Evolutionary conservation across 2,888 invertebrate genomes (phyloP).

Genomic region (Tubulanus polymorphus): DNA sequence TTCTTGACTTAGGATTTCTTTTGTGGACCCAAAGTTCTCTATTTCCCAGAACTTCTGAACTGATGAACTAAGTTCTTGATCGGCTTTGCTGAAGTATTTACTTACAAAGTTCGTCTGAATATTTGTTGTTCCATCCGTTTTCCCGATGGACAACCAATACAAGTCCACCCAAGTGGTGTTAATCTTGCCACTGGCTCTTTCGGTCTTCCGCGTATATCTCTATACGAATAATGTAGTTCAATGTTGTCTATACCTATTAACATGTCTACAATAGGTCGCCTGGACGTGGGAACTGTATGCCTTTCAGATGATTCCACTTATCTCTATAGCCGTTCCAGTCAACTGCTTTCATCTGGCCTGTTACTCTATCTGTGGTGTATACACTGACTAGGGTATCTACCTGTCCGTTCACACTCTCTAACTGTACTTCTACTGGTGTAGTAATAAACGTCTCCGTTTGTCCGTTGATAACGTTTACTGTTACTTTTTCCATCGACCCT

Average conservation of each 20-base stretch:
- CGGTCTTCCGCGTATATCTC: slow-evolving; percentile 12
- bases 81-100: slow-evolving; percentile 3
- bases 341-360: slow-evolving; percentile 1
- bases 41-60: slow-evolving; percentile 9
- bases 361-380: slow-evolving; percentile 5
- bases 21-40: neutral
- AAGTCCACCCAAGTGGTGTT: slow-evolving; percentile 11
- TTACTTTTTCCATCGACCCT: neutral
- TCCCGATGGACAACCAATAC: neutral
- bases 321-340: slow-evolving; percentile 1
- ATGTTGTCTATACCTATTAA: slow-evolving; percentile 10
- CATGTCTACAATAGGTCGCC: slow-evolving; percentile 4
- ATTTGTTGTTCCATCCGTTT: too few species aligned
- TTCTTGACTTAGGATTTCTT: too few species aligned
- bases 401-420: slow-evolving; percentile 11
- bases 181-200: slow-evolving; percentile 5
- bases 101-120: slow-evolving; percentile 1
- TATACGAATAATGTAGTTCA: neutral
- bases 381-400: slow-evolving; percentile 5
- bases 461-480: slow-evolving; percentile 10
- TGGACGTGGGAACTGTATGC: neutral
- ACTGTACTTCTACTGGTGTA: slow-evolving; percentile 6
- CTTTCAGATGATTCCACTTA: slow-evolving; percentile 8
- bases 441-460: slow-evolving; percentile 9
- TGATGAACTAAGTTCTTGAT: neutral